Evolutionary conservation across 2,113 vertebrate species (phyloP).

Genomic region (Oncorhynchus keta): DNA sequence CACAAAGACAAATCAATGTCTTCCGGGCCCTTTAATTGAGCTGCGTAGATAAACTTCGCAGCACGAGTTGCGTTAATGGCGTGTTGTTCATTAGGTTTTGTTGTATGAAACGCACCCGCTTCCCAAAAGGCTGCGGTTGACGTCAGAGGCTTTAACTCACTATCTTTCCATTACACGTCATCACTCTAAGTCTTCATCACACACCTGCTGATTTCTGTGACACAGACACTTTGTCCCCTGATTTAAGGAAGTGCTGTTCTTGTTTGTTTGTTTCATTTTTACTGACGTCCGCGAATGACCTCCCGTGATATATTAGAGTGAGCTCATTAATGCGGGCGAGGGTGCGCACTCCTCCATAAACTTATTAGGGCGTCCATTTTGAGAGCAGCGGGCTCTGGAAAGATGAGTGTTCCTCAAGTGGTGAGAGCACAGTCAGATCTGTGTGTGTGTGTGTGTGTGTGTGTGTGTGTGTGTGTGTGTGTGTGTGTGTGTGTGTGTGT

Average conservation of each 20-base stretch:
- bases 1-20: slow-evolving; percentile 12
- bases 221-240: background rate
- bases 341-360: background rate
- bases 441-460: background rate
- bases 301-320: background rate
- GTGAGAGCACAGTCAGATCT: too few species aligned
- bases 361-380: too few species aligned
- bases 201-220: background rate
- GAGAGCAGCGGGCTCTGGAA: too few species aligned
- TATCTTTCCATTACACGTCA: background rate
- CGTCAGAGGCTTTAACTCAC: background rate
- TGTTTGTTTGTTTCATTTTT: background rate
- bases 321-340: background rate
- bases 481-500: background rate
- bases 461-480: background rate
- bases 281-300: background rate
- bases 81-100: too few species aligned
- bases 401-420: too few species aligned
- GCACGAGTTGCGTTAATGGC: background rate
- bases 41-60: background rate
- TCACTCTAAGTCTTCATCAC: background rate
- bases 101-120: background rate
- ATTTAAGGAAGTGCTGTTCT: background rate
- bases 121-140: slow-evolving; percentile 9
- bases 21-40: slow-evolving; percentile 8